Evolutionary conservation across 2,888 invertebrate genomes (phyloP).

Genomic region (Pheosia tremula): DNA sequence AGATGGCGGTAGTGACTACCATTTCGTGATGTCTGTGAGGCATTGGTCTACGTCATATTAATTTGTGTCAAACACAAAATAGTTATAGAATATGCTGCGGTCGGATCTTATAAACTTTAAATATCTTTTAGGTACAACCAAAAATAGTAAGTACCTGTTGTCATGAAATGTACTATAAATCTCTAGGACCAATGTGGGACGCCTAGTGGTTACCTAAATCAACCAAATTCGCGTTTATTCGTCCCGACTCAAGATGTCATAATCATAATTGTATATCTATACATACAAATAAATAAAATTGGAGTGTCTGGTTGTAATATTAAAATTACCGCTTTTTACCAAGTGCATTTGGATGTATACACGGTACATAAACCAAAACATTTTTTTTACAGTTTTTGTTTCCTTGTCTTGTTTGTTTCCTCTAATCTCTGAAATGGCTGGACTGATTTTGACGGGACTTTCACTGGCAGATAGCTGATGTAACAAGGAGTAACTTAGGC

Average conservation of each 20-base stretch:
- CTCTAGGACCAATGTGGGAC: not conserved
- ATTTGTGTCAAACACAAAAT: slow-evolving; percentile 56
- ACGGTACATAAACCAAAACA: no score
- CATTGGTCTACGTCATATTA: slow-evolving; percentile 47
- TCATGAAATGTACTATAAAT: not conserved
- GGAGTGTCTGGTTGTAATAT: no score
- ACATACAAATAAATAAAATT: no score
- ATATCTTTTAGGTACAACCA: not conserved
- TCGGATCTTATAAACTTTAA: slow-evolving; percentile 25
- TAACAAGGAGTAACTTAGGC: no score
- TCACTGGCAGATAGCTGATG: no score
- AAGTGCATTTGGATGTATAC: no score
- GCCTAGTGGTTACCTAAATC: not conserved
- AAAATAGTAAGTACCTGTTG: not conserved
- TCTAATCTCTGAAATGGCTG: no score
- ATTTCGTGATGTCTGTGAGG: slow-evolving; percentile 35
- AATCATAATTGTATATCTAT: slow-evolving; percentile 40
- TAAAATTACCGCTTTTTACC: no score
- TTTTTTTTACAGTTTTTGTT: no score
- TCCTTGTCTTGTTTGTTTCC: no score
- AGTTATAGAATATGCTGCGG: slow-evolving; percentile 24
- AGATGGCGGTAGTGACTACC: slow-evolving; percentile 11
- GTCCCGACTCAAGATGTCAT: slow-evolving; percentile 41
- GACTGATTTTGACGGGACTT: no score
- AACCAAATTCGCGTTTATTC: slow-evolving; percentile 25